These are phyloP conservation scores for Ernsta delagoae DNA, from an alignment of 2,888 invertebrate species.

Conservation along the genomic window DNA sequence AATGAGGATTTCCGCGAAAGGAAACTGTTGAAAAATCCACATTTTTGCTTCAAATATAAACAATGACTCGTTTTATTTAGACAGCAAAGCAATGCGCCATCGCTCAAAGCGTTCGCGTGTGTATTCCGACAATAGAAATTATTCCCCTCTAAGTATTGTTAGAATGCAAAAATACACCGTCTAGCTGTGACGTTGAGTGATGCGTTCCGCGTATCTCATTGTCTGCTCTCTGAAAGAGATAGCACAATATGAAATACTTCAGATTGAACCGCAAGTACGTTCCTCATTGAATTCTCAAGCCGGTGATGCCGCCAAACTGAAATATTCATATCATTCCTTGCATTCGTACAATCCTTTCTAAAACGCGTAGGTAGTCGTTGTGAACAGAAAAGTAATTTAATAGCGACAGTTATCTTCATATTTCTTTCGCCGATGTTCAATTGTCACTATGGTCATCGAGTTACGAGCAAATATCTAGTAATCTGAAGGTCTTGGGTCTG, in stretches of 20 bases:
- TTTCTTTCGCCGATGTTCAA: background rate
- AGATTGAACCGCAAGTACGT: slow-evolving; percentile 68
- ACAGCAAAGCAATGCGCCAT: slow-evolving; percentile 46
- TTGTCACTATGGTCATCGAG: background rate
- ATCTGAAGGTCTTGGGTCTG: no score
- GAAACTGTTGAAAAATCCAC: slow-evolving; percentile 10
- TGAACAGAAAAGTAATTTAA: background rate
- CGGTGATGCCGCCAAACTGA: slow-evolving; percentile 59
- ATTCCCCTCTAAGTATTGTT: slow-evolving; percentile 75
- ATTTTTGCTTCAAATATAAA: slow-evolving; percentile 47
- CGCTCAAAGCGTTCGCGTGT: slow-evolving; percentile 65
- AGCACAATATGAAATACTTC: slow-evolving; percentile 81
- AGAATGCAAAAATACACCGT: slow-evolving; percentile 77
- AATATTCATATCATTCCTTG: slow-evolving; percentile 68
- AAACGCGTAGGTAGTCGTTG: background rate
- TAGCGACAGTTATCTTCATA: background rate
- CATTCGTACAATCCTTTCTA: slow-evolving; percentile 41
- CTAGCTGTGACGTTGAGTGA: slow-evolving; percentile 79
- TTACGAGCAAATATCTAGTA: no score
- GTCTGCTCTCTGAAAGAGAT: slow-evolving; percentile 78
- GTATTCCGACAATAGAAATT: slow-evolving; percentile 77
- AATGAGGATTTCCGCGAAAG: background rate
- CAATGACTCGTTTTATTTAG: slow-evolving; percentile 56
- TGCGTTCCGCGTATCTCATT: slow-evolving; percentile 75
- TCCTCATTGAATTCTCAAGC: slow-evolving; percentile 70